Conservation (phyloP, 1,140 invertebrate species). For the Eupristina koningsbergeri region DNA sequence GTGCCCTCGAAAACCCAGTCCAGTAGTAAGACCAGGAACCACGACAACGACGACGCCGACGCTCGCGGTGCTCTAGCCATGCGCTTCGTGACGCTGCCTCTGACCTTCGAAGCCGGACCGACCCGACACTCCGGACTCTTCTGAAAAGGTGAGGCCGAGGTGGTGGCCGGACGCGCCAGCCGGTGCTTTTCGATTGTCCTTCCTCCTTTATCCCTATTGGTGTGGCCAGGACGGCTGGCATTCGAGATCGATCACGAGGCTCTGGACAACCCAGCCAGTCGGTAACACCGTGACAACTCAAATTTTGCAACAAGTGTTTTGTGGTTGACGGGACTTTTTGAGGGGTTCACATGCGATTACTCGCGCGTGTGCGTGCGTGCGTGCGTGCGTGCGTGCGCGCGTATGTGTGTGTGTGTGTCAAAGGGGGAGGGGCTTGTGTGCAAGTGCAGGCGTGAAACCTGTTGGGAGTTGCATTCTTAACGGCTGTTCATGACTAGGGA, state of each 20-base stretch:
- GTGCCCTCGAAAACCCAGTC: background rate
- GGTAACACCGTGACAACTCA: background rate
- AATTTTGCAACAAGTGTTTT: conserved; percentile 44
- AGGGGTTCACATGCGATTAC: conserved; percentile 10
- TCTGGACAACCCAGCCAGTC: too few relatives aligned
- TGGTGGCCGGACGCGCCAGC: background rate
- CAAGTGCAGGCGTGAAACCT: too few relatives aligned
- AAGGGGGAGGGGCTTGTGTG: too few relatives aligned
- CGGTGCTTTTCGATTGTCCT: background rate
- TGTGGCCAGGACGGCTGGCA: too few relatives aligned
- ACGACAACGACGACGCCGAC: background rate
- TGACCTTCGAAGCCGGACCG: conserved; percentile 21
- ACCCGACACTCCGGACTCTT: conserved; percentile 38
- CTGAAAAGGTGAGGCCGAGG: conserved; percentile 40
- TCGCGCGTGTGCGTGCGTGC: background rate
- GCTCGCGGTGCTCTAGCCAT: background rate
- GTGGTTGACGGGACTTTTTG: conserved; percentile 2
- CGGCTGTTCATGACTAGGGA: too few relatives aligned
- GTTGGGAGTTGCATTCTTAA: too few relatives aligned
- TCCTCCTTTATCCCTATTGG: too few relatives aligned
- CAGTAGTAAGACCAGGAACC: background rate
- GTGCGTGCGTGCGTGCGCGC: background rate
- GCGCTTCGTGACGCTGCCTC: conserved; percentile 21
- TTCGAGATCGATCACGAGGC: too few relatives aligned
- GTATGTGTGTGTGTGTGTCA: too few relatives aligned